Percentiles rank a stretch among this genome's conserved stretches.
Evolutionary conservation across 2,888 invertebrate species (phyloP).

Genomic region (Nomada hirtipes): DNA sequence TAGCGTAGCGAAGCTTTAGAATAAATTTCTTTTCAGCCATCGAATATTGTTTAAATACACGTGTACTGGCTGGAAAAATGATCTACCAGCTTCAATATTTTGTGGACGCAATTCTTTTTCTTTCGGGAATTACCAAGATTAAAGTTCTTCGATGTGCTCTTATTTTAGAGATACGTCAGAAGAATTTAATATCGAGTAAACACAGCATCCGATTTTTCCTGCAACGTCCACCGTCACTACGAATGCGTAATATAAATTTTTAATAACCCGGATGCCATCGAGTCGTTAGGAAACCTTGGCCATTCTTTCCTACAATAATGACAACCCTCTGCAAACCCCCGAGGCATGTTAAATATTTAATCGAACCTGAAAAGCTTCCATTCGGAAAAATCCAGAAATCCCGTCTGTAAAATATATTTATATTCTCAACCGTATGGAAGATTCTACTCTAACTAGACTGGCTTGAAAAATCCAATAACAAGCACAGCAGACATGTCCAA

Average conservation of each 20-base stretch:
- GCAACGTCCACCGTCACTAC: neutral
- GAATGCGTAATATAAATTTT: neutral
- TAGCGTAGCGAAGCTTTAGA: too few relatives aligned
- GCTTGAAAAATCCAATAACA: too few relatives aligned
- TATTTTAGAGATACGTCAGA: neutral
- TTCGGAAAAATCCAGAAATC: neutral
- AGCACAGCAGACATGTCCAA: neutral
- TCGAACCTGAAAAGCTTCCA: neutral
- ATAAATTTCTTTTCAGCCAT: neutral
- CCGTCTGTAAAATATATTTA: neutral
- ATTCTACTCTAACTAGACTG: too few relatives aligned
- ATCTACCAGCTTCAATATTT: too few relatives aligned
- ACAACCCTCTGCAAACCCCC: neutral
- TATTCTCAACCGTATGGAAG: too few relatives aligned
- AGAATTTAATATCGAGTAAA: conserved; percentile 12
- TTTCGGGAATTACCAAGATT: neutral
- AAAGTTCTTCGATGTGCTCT: neutral
- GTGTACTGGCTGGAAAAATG: neutral
- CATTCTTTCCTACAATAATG: neutral
- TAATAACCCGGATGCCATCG: conserved; percentile 22
- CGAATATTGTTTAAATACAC: neutral
- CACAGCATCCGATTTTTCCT: neutral
- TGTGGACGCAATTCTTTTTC: too few relatives aligned
- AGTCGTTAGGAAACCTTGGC: neutral
- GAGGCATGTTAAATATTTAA: neutral